Conservation (phyloP, 2,888 invertebrate species). For the Tricholauxania praeusta region DNA sequence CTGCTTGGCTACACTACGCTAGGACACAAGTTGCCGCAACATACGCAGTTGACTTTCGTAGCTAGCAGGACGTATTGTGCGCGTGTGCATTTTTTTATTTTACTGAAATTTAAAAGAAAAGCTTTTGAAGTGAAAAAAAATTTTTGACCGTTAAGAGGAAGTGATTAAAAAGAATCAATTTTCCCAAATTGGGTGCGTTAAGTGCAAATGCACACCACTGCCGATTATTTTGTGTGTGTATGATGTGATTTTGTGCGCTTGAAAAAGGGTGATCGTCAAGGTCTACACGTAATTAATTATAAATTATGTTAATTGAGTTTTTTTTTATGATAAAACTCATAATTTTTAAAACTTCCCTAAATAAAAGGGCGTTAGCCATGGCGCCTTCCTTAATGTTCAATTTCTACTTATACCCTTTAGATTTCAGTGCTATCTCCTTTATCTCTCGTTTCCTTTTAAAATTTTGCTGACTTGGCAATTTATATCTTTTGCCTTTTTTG, state of each 20-base stretch:
- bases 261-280: slow-evolving; percentile 13
- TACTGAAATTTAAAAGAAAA: not conserved
- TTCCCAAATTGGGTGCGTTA: slow-evolving; percentile 11
- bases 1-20: not conserved
- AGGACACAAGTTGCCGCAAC: slow-evolving; percentile 11
- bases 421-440: too few relatives aligned
- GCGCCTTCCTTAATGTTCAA: too few relatives aligned
- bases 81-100: slow-evolving; percentile 7
- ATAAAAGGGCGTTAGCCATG: not conserved
- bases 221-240: not conserved
- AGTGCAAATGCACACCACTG: not conserved
- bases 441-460: too few relatives aligned
- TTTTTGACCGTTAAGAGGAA: slow-evolving; percentile 9
- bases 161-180: slow-evolving; percentile 5
- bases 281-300: not conserved
- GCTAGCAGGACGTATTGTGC: slow-evolving; percentile 16
- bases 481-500: not conserved
- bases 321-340: not conserved
- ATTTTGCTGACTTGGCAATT: slow-evolving; percentile 27
- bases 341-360: too few relatives aligned
- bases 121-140: slow-evolving; percentile 19
- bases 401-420: too few relatives aligned
- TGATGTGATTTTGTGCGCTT: not conserved
- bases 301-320: not conserved
- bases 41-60: slow-evolving; percentile 11